These are phyloP conservation scores for Hesperophylax magnus DNA, from an alignment of 1,140 invertebrate species.

Conservation along the genomic window DNA sequence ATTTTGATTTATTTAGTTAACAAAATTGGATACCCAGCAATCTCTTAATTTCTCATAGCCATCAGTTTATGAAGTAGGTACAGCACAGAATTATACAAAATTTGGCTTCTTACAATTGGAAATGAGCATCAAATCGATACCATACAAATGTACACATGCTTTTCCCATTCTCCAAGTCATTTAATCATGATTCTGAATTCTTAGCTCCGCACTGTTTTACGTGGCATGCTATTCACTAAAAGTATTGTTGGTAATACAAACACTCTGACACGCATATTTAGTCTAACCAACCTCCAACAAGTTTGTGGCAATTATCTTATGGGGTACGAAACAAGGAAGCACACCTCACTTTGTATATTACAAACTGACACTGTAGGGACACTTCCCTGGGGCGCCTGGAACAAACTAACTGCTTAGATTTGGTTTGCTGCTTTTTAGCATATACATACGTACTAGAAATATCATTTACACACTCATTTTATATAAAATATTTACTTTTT, in stretches of 20 bases:
- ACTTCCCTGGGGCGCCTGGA: background rate
- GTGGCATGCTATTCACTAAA: slow-evolving; percentile 49
- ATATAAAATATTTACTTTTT: no score
- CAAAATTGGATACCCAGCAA: slow-evolving; percentile 53
- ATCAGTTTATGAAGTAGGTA: slow-evolving; percentile 53
- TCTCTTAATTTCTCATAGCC: slow-evolving; percentile 50
- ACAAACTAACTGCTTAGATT: no score
- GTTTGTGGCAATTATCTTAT: no score
- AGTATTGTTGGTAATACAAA: no score
- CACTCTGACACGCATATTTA: no score
- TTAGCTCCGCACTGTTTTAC: slow-evolving; percentile 50
- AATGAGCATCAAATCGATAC: slow-evolving; percentile 11
- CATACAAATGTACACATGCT: slow-evolving; percentile 53
- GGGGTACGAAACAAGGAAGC: no score
- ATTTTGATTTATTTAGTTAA: slow-evolving; percentile 44
- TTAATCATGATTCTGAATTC: slow-evolving; percentile 23
- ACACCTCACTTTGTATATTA: no score
- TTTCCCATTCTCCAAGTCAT: slow-evolving; percentile 43
- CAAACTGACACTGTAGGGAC: background rate
- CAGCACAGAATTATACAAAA: slow-evolving; percentile 47
- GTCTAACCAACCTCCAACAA: no score
- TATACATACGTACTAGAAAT: no score
- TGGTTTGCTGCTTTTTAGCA: no score
- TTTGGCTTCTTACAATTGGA: slow-evolving; percentile 44
- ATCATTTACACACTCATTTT: no score